These are phyloP conservation scores for Onychostoma macrolepis DNA, from an alignment of 2,113 vertebrate genomes.

Conservation along the genomic window DNA sequence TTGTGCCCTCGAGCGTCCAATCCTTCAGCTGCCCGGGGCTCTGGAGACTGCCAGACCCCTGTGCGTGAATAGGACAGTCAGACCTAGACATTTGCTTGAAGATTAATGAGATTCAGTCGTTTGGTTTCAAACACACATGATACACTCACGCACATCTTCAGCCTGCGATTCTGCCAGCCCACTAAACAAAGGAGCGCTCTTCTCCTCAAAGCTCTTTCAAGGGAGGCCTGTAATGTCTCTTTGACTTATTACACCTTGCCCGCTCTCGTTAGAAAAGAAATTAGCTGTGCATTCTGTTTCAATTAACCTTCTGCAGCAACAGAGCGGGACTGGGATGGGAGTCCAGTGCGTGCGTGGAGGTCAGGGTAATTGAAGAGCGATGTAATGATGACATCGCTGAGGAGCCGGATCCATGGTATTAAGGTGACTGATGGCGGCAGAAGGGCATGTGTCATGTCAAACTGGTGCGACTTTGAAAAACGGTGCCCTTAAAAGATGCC, in stretches of 20 bases:
- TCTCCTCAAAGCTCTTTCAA: constrained; percentile 44
- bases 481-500: constrained; percentile 1
- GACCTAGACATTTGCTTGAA: neutral
- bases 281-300: constrained; percentile 81
- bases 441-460: constrained; percentile 50
- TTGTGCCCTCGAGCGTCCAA: neutral
- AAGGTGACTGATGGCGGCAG: constrained; percentile 61
- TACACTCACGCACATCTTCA: neutral
- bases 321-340: constrained; percentile 70
- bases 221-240: constrained; percentile 50
- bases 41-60: neutral
- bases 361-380: constrained; percentile 80
- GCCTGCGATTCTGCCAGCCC: constrained; percentile 19
- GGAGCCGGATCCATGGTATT: constrained; percentile 61
- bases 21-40: neutral
- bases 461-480: constrained; percentile 25
- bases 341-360: constrained; percentile 70
- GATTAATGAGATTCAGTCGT: neutral
- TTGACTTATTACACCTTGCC: constrained; percentile 62
- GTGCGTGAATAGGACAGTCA: neutral
- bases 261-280: constrained; percentile 79
- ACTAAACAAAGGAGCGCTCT: constrained; percentile 31
- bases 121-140: constrained; percentile 11
- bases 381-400: constrained; percentile 68
- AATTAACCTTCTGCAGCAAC: constrained; percentile 79